phyloP scores from a whole-genome alignment of 2,888 invertebrate species.

The Sinotaia quadrata region DNA sequence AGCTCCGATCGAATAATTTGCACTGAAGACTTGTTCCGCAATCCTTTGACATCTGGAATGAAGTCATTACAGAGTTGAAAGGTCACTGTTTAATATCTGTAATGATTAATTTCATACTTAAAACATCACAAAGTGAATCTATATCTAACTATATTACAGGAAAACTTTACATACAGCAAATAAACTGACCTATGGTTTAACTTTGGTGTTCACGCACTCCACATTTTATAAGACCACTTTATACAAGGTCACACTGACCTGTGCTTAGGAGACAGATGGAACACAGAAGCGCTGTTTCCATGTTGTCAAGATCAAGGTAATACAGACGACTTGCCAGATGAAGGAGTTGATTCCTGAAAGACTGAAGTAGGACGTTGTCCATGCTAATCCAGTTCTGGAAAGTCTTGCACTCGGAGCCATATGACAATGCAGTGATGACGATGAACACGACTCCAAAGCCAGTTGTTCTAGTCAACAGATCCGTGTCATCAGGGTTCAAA shows the following conservation, averaged over 20 bases:
- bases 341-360: conserved; percentile 32
- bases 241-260: conserved; percentile 14
- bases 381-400: conserved; percentile 35
- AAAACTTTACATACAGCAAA: too few relatives aligned
- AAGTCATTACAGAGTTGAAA: too few relatives aligned
- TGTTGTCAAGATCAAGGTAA: conserved; percentile 27
- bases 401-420: conserved; percentile 28
- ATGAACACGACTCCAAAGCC: conserved; percentile 36
- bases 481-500: conserved; percentile 25
- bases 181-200: too few relatives aligned
- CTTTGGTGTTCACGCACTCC: too few relatives aligned
- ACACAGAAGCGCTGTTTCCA: conserved; percentile 35
- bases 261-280: conserved; percentile 33
- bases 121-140: too few relatives aligned
- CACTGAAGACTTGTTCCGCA: conserved; percentile 24
- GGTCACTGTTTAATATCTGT: too few relatives aligned
- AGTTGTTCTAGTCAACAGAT: conserved; percentile 25
- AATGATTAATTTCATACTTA: too few relatives aligned
- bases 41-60: conserved; percentile 28
- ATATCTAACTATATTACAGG: too few relatives aligned
- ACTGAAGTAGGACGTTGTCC: conserved; percentile 28
- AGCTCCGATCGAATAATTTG: conserved; percentile 15
- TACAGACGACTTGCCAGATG: conserved; percentile 25
- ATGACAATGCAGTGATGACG: conserved; percentile 27
- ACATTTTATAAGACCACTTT: too few relatives aligned